phyloP scores from a whole-genome alignment of 64 coral and sea anemone species.

The Hydrozoanthus tunicans region DNA sequence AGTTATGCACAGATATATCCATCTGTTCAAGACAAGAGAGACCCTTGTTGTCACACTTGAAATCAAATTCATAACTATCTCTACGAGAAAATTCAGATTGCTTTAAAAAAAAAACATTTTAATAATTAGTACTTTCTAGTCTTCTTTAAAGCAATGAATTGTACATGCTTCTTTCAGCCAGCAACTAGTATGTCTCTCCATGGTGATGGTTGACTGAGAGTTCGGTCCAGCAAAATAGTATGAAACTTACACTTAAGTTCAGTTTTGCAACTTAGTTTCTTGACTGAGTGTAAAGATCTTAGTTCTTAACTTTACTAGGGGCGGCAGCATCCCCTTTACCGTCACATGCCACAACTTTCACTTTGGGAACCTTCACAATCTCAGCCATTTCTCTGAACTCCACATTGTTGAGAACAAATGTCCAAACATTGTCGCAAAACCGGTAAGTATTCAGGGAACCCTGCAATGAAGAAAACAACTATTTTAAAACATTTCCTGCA shows the following conservation, averaged over 20 bases:
- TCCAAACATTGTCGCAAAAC: constrained; percentile 99
- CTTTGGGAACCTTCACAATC: constrained; percentile 84
- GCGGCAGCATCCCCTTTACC: constrained; percentile 80
- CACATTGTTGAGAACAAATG: constrained; percentile 92
- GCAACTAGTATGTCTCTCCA: neutral
- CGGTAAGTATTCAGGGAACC: constrained; percentile 92
- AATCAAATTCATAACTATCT: too few species aligned
- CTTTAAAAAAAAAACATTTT: neutral
- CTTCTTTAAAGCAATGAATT: neutral
- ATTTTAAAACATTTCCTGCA: neutral
- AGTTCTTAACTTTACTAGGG: neutral
- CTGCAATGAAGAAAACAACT: constrained; percentile 45
- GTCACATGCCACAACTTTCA: constrained; percentile 98
- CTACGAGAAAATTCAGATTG: too few species aligned
- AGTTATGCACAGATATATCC: too few species aligned
- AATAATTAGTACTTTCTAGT: neutral
- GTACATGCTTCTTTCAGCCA: neutral
- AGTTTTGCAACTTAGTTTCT: neutral
- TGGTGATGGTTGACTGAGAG: neutral
- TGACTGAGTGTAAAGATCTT: neutral
- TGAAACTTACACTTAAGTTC: neutral
- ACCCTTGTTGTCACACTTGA: too few species aligned
- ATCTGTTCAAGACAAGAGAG: too few species aligned
- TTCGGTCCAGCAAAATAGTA: neutral
- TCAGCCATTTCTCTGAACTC: constrained; percentile 94